Conservation (phyloP, 2,888 invertebrate genomes). For the Drosophila fungiperda region DNA sequence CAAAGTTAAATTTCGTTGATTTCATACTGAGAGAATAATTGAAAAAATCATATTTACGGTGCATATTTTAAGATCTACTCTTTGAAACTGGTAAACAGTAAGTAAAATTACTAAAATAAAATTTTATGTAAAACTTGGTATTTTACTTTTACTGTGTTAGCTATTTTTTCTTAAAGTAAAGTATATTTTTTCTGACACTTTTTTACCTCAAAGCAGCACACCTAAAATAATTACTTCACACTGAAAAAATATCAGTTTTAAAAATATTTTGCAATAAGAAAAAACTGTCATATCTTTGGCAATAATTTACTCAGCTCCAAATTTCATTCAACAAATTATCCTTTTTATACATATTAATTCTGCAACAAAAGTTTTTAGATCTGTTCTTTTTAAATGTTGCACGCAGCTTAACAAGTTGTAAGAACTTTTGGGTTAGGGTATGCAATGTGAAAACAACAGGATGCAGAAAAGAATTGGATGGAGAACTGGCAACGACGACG, state of each 20-base stretch:
- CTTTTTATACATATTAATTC: too few species aligned
- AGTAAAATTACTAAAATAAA: not conserved
- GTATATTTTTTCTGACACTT: too few species aligned
- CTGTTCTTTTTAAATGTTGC: not conserved
- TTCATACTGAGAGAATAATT: not conserved
- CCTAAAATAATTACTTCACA: not conserved
- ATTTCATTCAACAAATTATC: too few species aligned
- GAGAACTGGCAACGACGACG: conserved; percentile 40
- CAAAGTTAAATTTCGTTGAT: not conserved
- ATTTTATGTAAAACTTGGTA: not conserved
- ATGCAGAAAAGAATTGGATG: conserved; percentile 50
- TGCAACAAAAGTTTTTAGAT: too few species aligned
- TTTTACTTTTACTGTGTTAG: too few species aligned
- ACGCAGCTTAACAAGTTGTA: not conserved
- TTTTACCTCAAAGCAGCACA: not conserved
- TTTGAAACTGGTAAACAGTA: accelerated
- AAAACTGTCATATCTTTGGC: too few species aligned
- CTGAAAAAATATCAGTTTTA: not conserved
- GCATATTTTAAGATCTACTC: not conserved
- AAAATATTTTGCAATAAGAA: conserved; percentile 9
- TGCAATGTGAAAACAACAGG: conserved; percentile 16
- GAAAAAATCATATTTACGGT: not conserved
- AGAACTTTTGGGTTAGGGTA: conserved; percentile 8
- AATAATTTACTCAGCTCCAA: too few species aligned
- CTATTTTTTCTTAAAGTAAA: not conserved